Conservation (phyloP, 1,140 invertebrate species). For the Brachionus paranguensis region DNA sequence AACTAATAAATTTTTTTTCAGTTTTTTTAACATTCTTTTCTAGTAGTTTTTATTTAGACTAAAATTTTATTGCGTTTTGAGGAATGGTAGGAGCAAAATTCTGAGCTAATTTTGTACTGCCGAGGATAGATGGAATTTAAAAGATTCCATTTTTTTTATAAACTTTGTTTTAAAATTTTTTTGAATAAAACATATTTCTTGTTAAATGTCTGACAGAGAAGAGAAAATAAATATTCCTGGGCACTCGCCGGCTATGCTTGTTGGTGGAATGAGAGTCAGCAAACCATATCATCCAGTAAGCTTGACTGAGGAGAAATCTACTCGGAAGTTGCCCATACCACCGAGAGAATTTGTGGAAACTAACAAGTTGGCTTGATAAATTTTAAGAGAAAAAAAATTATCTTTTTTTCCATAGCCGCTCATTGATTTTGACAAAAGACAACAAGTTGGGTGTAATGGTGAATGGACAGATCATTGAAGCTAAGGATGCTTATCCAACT, state of each 20-base stretch:
- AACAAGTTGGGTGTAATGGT: neutral
- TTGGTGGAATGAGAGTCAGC: neutral
- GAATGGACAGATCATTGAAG: neutral
- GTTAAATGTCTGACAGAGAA: slow-evolving; percentile 5
- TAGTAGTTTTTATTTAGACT: too few relatives aligned
- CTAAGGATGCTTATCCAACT: neutral
- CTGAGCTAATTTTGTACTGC: neutral
- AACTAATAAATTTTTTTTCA: neutral
- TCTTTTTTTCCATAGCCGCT: neutral
- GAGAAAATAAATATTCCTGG: neutral
- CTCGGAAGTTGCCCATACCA: neutral
- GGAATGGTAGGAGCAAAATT: neutral
- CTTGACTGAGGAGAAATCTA: neutral
- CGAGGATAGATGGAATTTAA: neutral
- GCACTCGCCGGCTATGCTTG: neutral
- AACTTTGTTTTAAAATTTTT: neutral
- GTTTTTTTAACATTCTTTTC: neutral
- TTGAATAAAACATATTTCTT: neutral
- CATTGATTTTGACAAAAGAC: neutral
- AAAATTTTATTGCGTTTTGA: neutral
- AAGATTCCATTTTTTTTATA: neutral
- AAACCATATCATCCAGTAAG: neutral
- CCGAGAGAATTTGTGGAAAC: neutral
- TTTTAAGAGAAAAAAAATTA: neutral
- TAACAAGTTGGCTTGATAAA: neutral